A percentile compares a stretch with the other conserved stretches of the same genome.
These are phyloP conservation scores for Perccottus glenii DNA, from an alignment of 2,113 vertebrate species.

Conservation along the genomic window DNA sequence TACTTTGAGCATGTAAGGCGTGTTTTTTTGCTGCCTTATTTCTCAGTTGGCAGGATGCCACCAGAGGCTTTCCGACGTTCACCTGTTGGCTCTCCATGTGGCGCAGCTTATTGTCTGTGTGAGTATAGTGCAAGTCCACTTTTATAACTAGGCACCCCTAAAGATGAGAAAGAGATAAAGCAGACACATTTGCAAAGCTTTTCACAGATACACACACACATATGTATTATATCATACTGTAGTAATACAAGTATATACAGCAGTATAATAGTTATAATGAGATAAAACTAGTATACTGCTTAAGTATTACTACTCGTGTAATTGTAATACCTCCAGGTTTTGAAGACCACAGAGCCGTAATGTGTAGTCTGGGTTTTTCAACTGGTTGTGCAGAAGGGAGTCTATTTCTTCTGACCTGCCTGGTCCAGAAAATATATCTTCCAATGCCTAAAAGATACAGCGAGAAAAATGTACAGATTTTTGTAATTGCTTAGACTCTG, in stretches of 20 bases:
- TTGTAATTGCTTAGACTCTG: not conserved
- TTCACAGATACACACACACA: not conserved
- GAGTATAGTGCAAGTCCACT: slow-evolving; percentile 82
- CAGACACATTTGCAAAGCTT: not conserved
- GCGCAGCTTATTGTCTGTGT: slow-evolving; percentile 64
- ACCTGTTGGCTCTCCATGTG: slow-evolving; percentile 73
- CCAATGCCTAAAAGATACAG: slow-evolving; percentile 56
- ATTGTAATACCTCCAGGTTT: slow-evolving; percentile 77
- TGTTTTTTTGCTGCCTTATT: slow-evolving; percentile 15
- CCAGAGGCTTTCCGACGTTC: slow-evolving; percentile 77
- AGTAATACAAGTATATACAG: too few species aligned
- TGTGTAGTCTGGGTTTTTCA: slow-evolving; percentile 71
- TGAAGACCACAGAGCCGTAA: slow-evolving; percentile 83
- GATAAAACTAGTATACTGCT: too few species aligned
- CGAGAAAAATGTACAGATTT: not conserved
- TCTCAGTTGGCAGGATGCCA: slow-evolving; percentile 74
- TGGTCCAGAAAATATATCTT: slow-evolving; percentile 62
- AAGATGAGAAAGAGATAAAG: slow-evolving; percentile 13
- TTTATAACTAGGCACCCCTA: slow-evolving; percentile 80
- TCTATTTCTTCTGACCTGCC: slow-evolving; percentile 75
- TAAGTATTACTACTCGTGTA: not conserved
- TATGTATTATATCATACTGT: not conserved
- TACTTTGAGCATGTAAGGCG: slow-evolving; percentile 20
- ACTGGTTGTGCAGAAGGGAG: slow-evolving; percentile 70
- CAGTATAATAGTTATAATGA: too few species aligned